Evolutionary conservation across 2,797 vertebrate species (phyloP).

Genomic region (Lagodon rhomboides): DNA sequence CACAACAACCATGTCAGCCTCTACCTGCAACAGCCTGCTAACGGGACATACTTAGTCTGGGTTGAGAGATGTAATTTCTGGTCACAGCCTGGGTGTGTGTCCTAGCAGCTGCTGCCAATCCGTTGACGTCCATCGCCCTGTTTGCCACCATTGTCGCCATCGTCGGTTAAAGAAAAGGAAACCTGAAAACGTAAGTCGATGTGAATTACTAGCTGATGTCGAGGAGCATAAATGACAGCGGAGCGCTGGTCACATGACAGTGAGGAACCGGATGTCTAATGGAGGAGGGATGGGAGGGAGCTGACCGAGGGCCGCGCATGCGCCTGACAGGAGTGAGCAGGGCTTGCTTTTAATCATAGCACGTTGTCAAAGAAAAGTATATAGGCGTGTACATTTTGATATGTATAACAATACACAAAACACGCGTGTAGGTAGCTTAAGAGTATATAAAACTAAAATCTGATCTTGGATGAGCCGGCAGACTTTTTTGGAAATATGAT

Average conservation of each 20-base stretch:
- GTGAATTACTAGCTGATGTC: constrained; percentile 34
- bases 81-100: constrained; percentile 87
- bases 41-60: constrained; percentile 85
- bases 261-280: constrained; percentile 66
- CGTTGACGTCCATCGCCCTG: constrained; percentile 83
- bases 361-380: too few relatives aligned
- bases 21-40: constrained; percentile 30
- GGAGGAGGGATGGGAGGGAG: neutral
- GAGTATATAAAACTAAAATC: too few relatives aligned
- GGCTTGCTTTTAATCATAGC: too few relatives aligned
- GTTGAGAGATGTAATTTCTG: constrained; percentile 89
- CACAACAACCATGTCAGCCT: constrained; percentile 46
- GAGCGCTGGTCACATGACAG: constrained; percentile 67
- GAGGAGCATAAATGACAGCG: constrained; percentile 49
- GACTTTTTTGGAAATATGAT: too few relatives aligned
- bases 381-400: too few relatives aligned
- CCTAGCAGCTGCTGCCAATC: constrained; percentile 81
- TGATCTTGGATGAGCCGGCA: too few relatives aligned
- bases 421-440: too few relatives aligned
- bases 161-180: constrained; percentile 22
- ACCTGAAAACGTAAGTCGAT: neutral
- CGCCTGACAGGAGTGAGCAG: too few relatives aligned
- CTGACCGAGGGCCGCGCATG: neutral
- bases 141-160: constrained; percentile 86
- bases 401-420: too few relatives aligned